phyloP scores from a whole-genome alignment of 2,797 vertebrate genomes.

The Epinephelus malabaricus region DNA sequence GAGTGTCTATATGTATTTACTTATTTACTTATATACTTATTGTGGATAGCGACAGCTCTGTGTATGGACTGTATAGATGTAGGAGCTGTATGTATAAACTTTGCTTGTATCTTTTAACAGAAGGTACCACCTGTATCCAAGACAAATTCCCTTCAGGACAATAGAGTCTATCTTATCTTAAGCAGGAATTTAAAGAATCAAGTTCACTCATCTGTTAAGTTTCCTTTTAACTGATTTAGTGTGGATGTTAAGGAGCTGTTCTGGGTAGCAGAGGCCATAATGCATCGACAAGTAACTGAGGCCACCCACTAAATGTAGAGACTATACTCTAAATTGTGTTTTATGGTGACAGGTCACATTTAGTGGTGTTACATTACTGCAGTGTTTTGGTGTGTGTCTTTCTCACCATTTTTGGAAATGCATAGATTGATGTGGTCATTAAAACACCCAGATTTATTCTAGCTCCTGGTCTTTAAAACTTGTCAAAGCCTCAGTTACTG shows the following conservation, averaged over 20 bases:
- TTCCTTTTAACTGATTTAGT: not conserved
- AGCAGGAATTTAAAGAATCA: not conserved
- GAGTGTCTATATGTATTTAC: too few relatives aligned
- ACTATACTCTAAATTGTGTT: not conserved
- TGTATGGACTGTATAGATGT: too few relatives aligned
- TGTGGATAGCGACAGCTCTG: too few relatives aligned
- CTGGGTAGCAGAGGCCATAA: not conserved
- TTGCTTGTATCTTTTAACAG: too few relatives aligned
- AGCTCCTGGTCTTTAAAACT: not conserved
- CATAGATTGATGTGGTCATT: not conserved
- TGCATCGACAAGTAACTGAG: not conserved
- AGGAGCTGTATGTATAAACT: too few relatives aligned
- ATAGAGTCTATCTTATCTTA: too few relatives aligned
- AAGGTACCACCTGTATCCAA: too few relatives aligned
- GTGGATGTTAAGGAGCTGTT: constrained; percentile 6
- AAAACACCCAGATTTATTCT: constrained; percentile 1
- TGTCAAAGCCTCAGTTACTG: constrained; percentile 1
- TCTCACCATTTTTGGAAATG: not conserved
- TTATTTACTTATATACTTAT: too few relatives aligned
- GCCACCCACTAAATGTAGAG: constrained; percentile 1
- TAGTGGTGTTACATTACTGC: not conserved
- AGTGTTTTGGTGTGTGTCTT: not conserved
- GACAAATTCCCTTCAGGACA: too few relatives aligned
- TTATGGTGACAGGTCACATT: not conserved
- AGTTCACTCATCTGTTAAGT: not conserved